Evolutionary conservation across 92 coral and sea anemone species (phyloP).

Genomic region (Montipora capitata): DNA sequence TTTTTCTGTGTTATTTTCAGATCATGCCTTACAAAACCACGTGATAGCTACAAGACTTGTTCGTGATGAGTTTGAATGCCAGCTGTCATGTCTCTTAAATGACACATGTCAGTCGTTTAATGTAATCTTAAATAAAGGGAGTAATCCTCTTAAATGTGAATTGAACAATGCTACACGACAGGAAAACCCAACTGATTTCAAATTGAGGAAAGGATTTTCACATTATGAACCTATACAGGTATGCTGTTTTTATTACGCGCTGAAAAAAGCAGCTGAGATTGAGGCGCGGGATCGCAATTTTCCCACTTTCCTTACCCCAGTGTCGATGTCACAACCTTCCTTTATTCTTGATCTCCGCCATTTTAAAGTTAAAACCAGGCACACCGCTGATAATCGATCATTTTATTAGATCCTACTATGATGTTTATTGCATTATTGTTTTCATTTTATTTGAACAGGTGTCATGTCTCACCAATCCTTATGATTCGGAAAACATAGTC

Average conservation of each 20-base stretch:
- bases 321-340: no score
- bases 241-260: not conserved
- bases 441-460: not conserved
- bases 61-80: not conserved
- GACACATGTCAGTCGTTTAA: slow-evolving; percentile 7
- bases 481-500: not conserved
- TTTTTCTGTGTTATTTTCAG: not conserved
- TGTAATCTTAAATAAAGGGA: not conserved
- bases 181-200: not conserved
- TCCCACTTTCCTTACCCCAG: no score
- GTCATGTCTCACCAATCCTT: not conserved
- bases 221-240: not conserved
- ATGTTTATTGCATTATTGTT: no score
- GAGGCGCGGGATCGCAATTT: no score
- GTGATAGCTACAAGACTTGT: not conserved
- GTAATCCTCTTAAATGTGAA: not conserved
- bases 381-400: no score
- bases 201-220: not conserved
- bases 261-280: no score
- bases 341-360: no score
- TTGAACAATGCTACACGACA: not conserved
- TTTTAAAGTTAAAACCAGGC: no score
- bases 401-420: no score
- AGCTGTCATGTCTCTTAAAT: slow-evolving; percentile 11
- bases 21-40: not conserved